Percentiles rank a stretch among this genome's conserved stretches.
Evolutionary conservation across 2,888 invertebrate species (phyloP).

Genomic region (Abrostola tripartita): DNA sequence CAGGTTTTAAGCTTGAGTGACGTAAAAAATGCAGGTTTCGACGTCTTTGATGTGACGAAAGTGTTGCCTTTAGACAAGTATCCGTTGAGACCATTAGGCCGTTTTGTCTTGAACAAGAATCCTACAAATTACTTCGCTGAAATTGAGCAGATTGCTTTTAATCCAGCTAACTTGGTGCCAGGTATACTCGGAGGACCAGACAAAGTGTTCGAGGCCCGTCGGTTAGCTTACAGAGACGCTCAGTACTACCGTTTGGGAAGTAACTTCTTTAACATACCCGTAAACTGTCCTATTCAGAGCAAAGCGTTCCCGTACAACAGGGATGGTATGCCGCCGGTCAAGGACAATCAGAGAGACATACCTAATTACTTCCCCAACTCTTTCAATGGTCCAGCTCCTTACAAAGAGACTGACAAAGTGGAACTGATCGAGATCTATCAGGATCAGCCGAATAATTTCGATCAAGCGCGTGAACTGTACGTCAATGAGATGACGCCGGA

Average conservation of each 20-base stretch:
- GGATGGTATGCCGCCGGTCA: conserved; percentile 93
- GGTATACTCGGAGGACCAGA: conserved; percentile 97
- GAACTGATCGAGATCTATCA: conserved; percentile 86
- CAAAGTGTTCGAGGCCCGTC: conserved; percentile 94
- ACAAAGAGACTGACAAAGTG: conserved; percentile 87
- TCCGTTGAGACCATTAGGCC: conserved; percentile 94
- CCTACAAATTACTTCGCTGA: conserved; percentile 97
- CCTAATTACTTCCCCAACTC: conserved; percentile 99
- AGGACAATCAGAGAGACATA: conserved; percentile 93
- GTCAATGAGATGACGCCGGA: conserved; percentile 91
- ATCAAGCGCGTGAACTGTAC: conserved; percentile 94
- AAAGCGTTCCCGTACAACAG: conserved; percentile 93
- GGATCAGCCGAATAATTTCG: conserved; percentile 95
- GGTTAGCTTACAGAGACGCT: conserved; percentile 96
- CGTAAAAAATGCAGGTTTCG: conserved; percentile 92
- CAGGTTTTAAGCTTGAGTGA: conserved; percentile 95
- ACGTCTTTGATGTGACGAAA: conserved; percentile 97
- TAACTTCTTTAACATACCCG: conserved; percentile 96
- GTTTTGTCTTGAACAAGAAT: conserved; percentile 94
- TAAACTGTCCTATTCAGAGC: conserved; percentile 95
- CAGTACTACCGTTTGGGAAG: conserved; percentile 94
- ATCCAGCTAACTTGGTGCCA: conserved; percentile 95
- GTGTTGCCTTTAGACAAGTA: conserved; percentile 93
- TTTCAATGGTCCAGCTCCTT: conserved; percentile 93
- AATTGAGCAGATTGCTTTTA: conserved; percentile 96